A percentile compares a stretch with the other conserved stretches of the same genome.
phyloP scores from a whole-genome alignment of 2,797 vertebrate genomes.

The Rhinichthys osculus region DNA sequence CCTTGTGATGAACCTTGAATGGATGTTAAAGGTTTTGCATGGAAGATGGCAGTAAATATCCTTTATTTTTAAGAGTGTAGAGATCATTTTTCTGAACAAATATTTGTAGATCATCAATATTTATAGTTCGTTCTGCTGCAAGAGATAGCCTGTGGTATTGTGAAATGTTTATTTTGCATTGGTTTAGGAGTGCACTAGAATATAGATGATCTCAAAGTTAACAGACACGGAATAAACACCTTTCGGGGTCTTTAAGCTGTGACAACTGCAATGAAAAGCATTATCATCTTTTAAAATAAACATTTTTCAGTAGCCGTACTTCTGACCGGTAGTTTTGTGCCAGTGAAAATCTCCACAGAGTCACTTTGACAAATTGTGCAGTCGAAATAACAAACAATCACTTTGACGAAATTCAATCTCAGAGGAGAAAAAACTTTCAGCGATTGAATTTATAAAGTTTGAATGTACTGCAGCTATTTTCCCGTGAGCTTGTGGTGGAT shows the following conservation, averaged over 20 bases:
- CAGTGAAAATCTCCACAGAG: neutral
- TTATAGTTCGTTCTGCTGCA: neutral
- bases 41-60: neutral
- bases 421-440: neutral
- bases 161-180: too few species aligned
- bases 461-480: neutral
- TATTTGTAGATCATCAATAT: neutral
- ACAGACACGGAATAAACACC: neutral
- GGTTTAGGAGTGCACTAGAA: neutral
- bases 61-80: too few species aligned
- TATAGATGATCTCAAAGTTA: neutral
- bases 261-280: neutral
- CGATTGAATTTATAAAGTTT: neutral
- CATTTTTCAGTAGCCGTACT: neutral
- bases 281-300: neutral
- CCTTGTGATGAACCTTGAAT: neutral
- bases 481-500: neutral
- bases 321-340: slow-evolving; percentile 21
- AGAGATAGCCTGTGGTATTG: too few species aligned
- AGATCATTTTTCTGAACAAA: neutral
- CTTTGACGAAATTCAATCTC: slow-evolving; percentile 3
- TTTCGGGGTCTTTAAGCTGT: neutral
- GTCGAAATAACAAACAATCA: slow-evolving; percentile 2
- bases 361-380: slow-evolving; percentile 14
- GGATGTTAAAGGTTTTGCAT: neutral